Percentiles rank a stretch among this genome's conserved stretches.
These are phyloP conservation scores for Chionis minor DNA, from an alignment of 2,113 vertebrate species.

Conservation along the genomic window DNA sequence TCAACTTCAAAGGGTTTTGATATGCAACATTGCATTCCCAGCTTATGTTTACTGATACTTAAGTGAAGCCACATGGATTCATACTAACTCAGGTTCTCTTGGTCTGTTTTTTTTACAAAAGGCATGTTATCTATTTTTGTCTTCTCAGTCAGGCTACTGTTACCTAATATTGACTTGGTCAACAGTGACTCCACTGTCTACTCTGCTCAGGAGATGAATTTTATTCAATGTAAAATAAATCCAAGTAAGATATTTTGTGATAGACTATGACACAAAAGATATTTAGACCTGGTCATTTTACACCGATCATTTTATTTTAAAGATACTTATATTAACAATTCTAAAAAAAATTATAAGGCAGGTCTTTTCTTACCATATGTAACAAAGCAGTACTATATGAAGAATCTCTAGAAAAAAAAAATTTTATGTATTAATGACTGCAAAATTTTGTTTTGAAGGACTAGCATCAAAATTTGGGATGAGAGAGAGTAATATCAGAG, in stretches of 20 bases:
- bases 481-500: background rate
- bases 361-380: background rate
- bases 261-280: background rate
- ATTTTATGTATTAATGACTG: background rate
- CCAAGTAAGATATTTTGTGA: background rate
- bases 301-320: background rate
- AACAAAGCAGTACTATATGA: background rate
- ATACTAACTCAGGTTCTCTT: background rate
- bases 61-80: background rate
- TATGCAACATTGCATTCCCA: background rate
- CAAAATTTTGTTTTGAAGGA: background rate
- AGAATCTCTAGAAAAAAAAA: background rate
- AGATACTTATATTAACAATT: background rate
- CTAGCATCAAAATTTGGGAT: background rate
- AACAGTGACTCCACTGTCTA: background rate
- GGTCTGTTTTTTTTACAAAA: background rate
- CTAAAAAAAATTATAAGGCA: background rate
- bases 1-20: background rate
- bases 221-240: background rate
- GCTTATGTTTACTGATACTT: background rate
- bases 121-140: background rate
- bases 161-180: background rate
- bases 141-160: background rate
- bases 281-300: background rate
- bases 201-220: rapidly evolving